These are phyloP conservation scores for Coccyzus lansbergi DNA, from an alignment of 2,797 vertebrate species.

Conservation along the genomic window DNA sequence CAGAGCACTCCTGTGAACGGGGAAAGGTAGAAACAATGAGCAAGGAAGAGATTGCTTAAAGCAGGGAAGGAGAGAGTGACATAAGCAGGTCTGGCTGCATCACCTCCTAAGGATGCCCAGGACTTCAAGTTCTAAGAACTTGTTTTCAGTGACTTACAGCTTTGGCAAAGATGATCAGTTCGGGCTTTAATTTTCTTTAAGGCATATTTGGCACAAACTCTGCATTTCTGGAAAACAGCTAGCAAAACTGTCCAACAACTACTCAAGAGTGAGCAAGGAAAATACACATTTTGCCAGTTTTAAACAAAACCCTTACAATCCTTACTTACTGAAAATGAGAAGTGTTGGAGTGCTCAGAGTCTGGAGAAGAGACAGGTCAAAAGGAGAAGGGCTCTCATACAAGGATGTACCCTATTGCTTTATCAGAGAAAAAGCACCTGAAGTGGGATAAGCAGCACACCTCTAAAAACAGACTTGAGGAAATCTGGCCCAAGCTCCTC, in stretches of 20 bases:
- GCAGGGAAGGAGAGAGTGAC: background rate
- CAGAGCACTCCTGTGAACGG: background rate
- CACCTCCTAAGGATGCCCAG: background rate
- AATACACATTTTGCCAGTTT: background rate
- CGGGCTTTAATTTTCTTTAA: background rate
- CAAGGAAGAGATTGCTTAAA: constrained; percentile 5
- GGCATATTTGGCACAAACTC: background rate
- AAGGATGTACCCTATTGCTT: background rate
- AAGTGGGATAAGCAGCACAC: background rate
- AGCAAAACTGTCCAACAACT: background rate
- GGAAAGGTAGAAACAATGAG: background rate
- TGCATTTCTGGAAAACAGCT: background rate
- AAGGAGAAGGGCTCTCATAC: background rate
- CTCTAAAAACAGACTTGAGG: background rate
- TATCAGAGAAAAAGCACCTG: background rate
- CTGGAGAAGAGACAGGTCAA: background rate
- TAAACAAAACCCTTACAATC: background rate
- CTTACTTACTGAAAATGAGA: background rate
- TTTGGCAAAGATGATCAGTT: background rate
- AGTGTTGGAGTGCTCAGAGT: background rate
- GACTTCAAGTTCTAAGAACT: background rate
- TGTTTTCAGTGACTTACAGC: background rate
- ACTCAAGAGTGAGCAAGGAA: background rate
- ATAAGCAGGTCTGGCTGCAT: background rate
- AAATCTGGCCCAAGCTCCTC: background rate